Percentiles rank a stretch among this genome's conserved stretches.
Conservation (phyloP, 2,113 vertebrate species). For the Felis chaus region DNA sequence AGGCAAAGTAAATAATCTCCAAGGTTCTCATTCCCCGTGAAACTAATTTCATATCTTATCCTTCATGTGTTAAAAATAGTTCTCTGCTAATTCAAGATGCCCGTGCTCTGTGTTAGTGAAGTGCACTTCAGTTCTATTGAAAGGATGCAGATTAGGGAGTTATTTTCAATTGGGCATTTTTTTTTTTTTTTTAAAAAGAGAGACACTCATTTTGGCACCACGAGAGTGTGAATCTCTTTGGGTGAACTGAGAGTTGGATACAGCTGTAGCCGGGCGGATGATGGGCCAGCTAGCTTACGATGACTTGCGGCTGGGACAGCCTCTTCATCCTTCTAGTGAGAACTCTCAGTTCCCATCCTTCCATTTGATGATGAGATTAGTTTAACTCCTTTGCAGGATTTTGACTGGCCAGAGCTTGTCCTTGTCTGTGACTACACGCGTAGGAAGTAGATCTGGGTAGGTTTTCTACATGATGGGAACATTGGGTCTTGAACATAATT, state of each 20-base stretch:
- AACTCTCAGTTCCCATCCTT: not conserved
- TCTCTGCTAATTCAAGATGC: slow-evolving; percentile 85
- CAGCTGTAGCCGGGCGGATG: slow-evolving; percentile 62
- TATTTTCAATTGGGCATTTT: slow-evolving; percentile 78
- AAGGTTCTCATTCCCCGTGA: slow-evolving; percentile 86
- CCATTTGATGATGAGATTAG: not conserved
- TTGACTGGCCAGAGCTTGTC: not conserved
- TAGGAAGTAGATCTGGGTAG: not conserved
- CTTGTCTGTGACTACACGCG: not conserved
- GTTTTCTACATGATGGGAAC: slow-evolving; percentile 5
- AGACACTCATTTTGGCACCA: slow-evolving; percentile 71
- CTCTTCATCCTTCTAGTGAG: slow-evolving; percentile 47
- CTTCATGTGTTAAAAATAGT: slow-evolving; percentile 88
- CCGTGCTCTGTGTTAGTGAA: slow-evolving; percentile 82
- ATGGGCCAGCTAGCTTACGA: slow-evolving; percentile 53
- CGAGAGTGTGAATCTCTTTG: slow-evolving; percentile 60
- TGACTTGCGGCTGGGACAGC: slow-evolving; percentile 12
- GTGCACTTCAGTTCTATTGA: slow-evolving; percentile 84
- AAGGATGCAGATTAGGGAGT: slow-evolving; percentile 84
- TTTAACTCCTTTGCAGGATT: slow-evolving; percentile 23
- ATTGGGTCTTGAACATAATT: not conserved
- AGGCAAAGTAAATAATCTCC: slow-evolving; percentile 87
- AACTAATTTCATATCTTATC: slow-evolving; percentile 87
- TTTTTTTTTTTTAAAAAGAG: slow-evolving; percentile 54
- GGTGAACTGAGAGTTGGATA: slow-evolving; percentile 62